Conservation (phyloP, 2,888 invertebrate genomes). For the Drosophila mercatorum region DNA sequence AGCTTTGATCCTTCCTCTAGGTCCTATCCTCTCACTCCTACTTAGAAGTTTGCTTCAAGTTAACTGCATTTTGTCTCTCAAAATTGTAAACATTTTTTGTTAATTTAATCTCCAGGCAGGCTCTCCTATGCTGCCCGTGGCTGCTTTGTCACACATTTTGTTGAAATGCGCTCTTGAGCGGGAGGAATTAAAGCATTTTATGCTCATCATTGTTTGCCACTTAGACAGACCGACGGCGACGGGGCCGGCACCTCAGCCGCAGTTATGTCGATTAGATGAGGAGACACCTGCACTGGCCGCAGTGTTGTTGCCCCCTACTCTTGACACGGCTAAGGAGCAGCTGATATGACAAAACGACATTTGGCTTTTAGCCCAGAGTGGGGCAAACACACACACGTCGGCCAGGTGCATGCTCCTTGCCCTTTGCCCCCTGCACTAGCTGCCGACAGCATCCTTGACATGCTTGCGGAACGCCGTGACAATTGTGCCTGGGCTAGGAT, state of each 20-base stretch:
- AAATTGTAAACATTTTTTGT: neutral
- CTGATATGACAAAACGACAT: constrained; percentile 76
- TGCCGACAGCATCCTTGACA: constrained; percentile 72
- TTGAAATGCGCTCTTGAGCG: constrained; percentile 26
- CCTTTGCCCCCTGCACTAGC: constrained; percentile 32
- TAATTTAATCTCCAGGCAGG: neutral
- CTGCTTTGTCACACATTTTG: constrained; percentile 13
- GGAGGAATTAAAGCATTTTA: constrained; percentile 46
- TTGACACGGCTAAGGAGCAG: constrained; percentile 68
- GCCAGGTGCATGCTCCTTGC: constrained; percentile 33
- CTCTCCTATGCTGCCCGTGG: neutral
- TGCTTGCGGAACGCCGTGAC: constrained; percentile 70
- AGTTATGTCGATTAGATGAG: constrained; percentile 67
- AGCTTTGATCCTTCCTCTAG: neutral
- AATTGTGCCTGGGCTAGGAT: constrained; percentile 56
- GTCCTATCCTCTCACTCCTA: too few relatives aligned
- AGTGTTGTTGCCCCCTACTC: constrained; percentile 23
- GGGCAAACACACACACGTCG: constrained; percentile 19
- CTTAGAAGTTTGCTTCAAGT: too few relatives aligned
- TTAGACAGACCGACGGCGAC: constrained; percentile 57
- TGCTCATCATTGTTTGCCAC: constrained; percentile 74
- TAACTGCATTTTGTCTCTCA: neutral
- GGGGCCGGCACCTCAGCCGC: constrained; percentile 36
- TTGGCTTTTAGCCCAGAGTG: constrained; percentile 67
- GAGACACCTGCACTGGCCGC: constrained; percentile 23